Base-by-base conservation (phyloP, 2,113 vertebrate genomes). In the Psittacara wagleri region DNA sequence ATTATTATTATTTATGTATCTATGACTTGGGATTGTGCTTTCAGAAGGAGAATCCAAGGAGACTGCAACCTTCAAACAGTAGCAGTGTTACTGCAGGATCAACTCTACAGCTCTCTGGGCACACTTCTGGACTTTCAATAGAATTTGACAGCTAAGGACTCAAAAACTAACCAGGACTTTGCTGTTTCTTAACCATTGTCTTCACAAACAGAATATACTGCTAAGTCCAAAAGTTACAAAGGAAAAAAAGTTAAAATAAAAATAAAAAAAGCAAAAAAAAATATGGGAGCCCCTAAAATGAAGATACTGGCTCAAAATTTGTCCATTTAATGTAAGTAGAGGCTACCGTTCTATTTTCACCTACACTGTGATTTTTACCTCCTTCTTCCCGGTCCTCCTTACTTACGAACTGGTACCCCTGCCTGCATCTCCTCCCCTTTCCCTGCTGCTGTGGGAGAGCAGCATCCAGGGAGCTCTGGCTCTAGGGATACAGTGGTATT, bases 361-460 rank as follows among this genome's bases (percentile, higher is more conserved):
- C 17, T 46, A 46, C 14, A 44, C 1, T 35, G 43, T 8, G 24
- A 41, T 67, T 84, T 91, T 81, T 35, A 82, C 35, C 69, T 62
- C 49, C 17, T 70, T 29, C 35, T 48, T 76, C 27, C 54, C 18
- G 5, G 9, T 10, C 23, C 29, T 69, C 27, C 18, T n/a, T 17
- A 33, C 48, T 52, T 31, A n/a, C 0, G 3, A 9, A 13, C 8
- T 64, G 23, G 44, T 15, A 41, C 5, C 33, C 10, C 78, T 92
- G 31, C 9, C 23, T 52, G 33, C 11, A 66, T 12, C 5, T 49
- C 27, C 4, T 61, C 28, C 7, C 17, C 11, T 16, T 67, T 69
- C 76, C 59, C 37, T 78, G 35, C 18, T 29, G 20, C 62, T 2
- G 0, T 1, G 2, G 13, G 3, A 5, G 2, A 2, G n/a, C 19